phyloP scores from a whole-genome alignment of 2,113 vertebrate genomes.

The Chloroceryle aenea region DNA sequence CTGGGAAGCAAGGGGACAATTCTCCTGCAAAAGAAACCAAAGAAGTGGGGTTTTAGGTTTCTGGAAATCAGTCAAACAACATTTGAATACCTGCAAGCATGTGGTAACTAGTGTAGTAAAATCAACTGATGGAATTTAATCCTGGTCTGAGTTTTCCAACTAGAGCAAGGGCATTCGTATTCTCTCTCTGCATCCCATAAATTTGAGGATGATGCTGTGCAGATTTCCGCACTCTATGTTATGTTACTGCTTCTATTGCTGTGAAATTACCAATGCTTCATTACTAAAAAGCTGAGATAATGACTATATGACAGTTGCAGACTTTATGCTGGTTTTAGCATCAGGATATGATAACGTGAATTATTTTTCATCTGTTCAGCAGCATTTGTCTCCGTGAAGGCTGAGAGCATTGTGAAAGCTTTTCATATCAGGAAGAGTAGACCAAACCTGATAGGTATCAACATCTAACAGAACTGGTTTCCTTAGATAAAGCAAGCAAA shows the following conservation, averaged over 20 bases:
- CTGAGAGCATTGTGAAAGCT: conserved; percentile 26
- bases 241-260: background rate
- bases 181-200: background rate
- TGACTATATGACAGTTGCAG: background rate
- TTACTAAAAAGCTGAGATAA: background rate
- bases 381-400: background rate
- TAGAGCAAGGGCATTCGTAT: background rate
- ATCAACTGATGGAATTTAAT: background rate
- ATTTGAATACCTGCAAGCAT: background rate
- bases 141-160: background rate
- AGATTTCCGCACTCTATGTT: background rate
- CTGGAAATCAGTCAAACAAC: background rate
- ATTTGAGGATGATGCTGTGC: background rate
- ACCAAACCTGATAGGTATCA: background rate
- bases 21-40: background rate
- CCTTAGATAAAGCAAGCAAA: background rate
- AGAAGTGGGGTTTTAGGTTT: background rate
- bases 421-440: background rate
- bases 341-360: background rate
- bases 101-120: background rate
- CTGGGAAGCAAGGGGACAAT: background rate
- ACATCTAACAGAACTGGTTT: background rate
- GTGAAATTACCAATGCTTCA: background rate
- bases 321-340: conserved; percentile 1
- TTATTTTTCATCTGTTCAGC: conserved; percentile 63